Evolutionary conservation across 2,113 vertebrate genomes (phyloP), one percentile per base, ranked within the genome.

Genomic region (Anarrhichthys ocellatus): DNA sequence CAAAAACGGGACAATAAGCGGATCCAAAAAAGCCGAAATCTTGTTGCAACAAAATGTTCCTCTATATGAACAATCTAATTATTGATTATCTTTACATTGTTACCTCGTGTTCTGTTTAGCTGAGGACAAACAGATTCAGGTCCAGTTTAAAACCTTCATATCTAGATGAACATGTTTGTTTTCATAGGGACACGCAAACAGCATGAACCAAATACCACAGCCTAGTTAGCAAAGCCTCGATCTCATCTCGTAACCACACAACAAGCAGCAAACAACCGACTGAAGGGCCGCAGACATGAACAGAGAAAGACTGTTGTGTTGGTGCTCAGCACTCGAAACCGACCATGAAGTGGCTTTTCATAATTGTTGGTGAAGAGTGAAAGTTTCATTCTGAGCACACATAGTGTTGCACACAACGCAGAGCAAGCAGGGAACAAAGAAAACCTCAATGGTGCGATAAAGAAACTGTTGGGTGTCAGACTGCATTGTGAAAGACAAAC

Each of bases 331-430:
- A 1, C 36, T 73, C 14, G n/a, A 80, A 82, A 83, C 75, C 29
- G 15, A 14, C 52, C 44, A 22, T 29, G 4, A 73, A 62, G 18
- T 0, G 13, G 0, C 54, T 74, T 62, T 46, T 40, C 6, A 9
- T 76, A 2, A 42, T 1, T 5, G 65, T 14, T 32, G 76, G 40
- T 67, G 52, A 71, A 68, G 18, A 84, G 72, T 82, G 81, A 88
- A 90, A 84, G 76, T 67, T 70, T 59, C 1, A 27, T 40, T 3
- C 6, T 17, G 48, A 76, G 62, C 56, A 40, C 73, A 77, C 10
- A 62, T 1, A 38, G 42, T 5, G 29, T 5, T 76, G 73, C 64
- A 84, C 34, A 34, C 17, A 3, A 1, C 38, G 77, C 70, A 50
- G 32, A 77, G 52, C 15, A 58, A 79, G 34, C 52, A 76, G 27